These are phyloP conservation scores for Centropus unirufus DNA, from an alignment of 2,113 vertebrate species.

Conservation along the genomic window DNA sequence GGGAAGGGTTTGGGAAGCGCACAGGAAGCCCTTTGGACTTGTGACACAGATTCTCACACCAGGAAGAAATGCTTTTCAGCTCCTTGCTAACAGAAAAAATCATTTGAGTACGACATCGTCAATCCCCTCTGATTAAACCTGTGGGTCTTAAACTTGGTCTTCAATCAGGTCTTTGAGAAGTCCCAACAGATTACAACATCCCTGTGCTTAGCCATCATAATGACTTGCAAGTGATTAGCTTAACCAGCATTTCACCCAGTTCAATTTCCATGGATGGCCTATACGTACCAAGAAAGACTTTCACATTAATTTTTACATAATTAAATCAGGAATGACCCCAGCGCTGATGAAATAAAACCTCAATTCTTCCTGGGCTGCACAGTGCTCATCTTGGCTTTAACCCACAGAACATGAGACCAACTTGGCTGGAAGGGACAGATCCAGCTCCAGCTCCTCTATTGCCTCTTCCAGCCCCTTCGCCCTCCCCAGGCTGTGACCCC, in stretches of 20 bases:
- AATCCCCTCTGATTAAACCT: constrained; percentile 2
- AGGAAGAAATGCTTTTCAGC: not conserved
- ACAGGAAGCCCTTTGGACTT: not conserved
- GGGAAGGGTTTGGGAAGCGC: not conserved
- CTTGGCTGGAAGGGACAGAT: not conserved
- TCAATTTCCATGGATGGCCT: constrained; percentile 67
- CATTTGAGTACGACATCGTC: not conserved
- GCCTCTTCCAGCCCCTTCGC: rapidly evolving
- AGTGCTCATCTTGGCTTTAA: not conserved
- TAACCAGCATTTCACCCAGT: constrained; percentile 61
- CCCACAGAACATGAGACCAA: not conserved
- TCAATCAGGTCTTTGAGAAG: constrained; percentile 53
- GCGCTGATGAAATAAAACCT: constrained; percentile 58
- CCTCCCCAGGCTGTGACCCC: not conserved
- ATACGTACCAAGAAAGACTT: constrained; percentile 8
- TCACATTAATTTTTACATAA: constrained; percentile 70
- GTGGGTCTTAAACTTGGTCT: constrained; percentile 25
- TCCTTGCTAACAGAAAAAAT: not conserved
- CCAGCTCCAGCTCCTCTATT: rapidly evolving
- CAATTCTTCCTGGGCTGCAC: constrained; percentile 5
- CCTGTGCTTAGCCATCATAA: constrained; percentile 44
- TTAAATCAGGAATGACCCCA: constrained; percentile 68
- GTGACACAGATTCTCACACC: rapidly evolving
- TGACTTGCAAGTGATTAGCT: constrained; percentile 57
- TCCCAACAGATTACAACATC: constrained; percentile 44